These are phyloP conservation scores for Danionella cerebrum DNA, from an alignment of 2,113 vertebrate genomes.

Conservation along the genomic window DNA sequence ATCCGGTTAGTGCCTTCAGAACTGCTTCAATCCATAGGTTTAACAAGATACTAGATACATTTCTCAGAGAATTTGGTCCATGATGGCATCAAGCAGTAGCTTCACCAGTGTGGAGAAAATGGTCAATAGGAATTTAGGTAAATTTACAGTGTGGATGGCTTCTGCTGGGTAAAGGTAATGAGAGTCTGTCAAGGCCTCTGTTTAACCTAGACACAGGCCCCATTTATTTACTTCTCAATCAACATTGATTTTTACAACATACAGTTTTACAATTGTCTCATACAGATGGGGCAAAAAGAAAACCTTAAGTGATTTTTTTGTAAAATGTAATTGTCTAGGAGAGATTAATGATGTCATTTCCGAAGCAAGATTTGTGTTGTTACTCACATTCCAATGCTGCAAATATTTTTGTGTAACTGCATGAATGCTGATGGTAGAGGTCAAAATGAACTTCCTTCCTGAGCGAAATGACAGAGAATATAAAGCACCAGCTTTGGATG, in stretches of 20 bases:
- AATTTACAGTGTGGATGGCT: not conserved
- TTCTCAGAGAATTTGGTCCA: too few species aligned
- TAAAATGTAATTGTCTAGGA: too few species aligned
- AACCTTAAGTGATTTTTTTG: too few species aligned
- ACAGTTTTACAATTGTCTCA: not conserved
- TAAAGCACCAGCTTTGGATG: not conserved
- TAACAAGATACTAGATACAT: too few species aligned
- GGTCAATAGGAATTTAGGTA: not conserved
- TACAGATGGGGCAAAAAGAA: too few species aligned
- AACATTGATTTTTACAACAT: not conserved
- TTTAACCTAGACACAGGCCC: not conserved
- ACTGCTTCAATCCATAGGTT: too few species aligned
- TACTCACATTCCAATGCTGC: not conserved
- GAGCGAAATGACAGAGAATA: not conserved
- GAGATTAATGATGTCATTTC: too few species aligned
- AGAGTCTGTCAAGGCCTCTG: conserved; percentile 6
- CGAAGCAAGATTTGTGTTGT: too few species aligned
- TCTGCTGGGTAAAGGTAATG: not conserved
- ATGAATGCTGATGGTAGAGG: not conserved
- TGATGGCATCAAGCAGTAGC: too few species aligned
- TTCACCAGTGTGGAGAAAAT: too few species aligned
- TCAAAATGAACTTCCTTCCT: not conserved
- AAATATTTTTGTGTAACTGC: not conserved
- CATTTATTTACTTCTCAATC: not conserved
- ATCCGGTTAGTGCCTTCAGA: too few species aligned